Evolutionary conservation across 1,140 invertebrate genomes (phyloP).

Genomic region (Lepeophtheirus salmonis): DNA sequence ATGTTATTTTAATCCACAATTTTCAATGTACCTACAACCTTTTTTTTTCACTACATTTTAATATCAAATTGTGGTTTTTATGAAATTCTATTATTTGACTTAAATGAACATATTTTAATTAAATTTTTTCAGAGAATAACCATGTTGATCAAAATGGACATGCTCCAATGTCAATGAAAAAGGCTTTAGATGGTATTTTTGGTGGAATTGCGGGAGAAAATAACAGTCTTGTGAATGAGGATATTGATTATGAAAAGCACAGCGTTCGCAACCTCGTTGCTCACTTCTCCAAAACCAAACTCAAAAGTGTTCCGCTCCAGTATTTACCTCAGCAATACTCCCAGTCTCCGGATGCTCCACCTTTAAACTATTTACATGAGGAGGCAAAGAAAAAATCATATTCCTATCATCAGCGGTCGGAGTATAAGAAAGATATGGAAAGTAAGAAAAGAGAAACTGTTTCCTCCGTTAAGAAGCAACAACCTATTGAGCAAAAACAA

Average conservation of each 20-base stretch:
- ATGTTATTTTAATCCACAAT: too few species aligned
- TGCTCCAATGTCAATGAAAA: neutral
- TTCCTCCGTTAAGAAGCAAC: neutral
- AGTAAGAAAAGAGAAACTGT: neutral
- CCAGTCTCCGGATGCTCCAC: neutral
- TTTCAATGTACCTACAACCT: too few species aligned
- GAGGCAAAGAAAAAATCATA: neutral
- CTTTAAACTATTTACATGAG: neutral
- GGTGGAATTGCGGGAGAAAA: neutral
- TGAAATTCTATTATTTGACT: too few species aligned
- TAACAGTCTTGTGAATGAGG: neutral
- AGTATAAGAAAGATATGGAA: neutral
- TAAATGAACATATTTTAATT: too few species aligned
- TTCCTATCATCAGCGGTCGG: neutral
- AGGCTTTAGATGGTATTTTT: neutral
- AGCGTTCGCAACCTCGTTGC: neutral
- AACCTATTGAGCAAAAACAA: neutral
- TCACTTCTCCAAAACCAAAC: neutral
- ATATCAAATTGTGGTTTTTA: too few species aligned
- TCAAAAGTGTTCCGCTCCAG: neutral
- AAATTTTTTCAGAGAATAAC: too few species aligned
- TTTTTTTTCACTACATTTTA: too few species aligned
- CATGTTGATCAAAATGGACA: neutral
- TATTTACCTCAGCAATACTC: neutral
- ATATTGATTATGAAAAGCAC: neutral